Conservation (phyloP, 1,140 invertebrate genomes). For the Drosophila neocordata region DNA sequence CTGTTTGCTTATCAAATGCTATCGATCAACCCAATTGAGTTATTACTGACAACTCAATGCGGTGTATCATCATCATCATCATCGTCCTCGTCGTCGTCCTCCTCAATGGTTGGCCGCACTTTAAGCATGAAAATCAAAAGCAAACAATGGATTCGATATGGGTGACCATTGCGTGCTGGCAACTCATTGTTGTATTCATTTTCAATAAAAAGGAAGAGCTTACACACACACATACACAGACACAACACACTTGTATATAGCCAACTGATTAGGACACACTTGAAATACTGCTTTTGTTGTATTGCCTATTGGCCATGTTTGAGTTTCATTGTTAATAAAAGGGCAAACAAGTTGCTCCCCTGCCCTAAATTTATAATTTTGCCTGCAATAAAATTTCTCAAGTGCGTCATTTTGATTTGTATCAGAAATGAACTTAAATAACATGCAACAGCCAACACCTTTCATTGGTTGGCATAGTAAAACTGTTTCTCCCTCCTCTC, state of each 20-base stretch:
- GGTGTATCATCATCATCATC: constrained; percentile 46
- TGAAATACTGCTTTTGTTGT: constrained; percentile 39
- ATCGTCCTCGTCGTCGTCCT: constrained; percentile 25
- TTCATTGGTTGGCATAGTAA: constrained; percentile 5
- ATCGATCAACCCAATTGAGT: constrained; percentile 70
- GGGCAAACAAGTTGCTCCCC: not conserved
- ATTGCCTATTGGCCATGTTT: not conserved
- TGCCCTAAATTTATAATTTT: constrained; percentile 62
- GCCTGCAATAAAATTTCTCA: constrained; percentile 58
- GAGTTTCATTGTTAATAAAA: constrained; percentile 43
- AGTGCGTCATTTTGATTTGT: constrained; percentile 73
- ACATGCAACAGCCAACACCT: constrained; percentile 60
- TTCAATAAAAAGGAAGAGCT: constrained; percentile 54
- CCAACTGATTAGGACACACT: constrained; percentile 63
- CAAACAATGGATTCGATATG: constrained; percentile 56
- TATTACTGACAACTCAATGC: constrained; percentile 73
- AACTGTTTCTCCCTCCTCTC: constrained; percentile 27
- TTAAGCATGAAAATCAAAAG: constrained; percentile 62
- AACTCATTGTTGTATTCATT: constrained; percentile 49
- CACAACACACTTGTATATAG: constrained; percentile 1
- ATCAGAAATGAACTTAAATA: constrained; percentile 60
- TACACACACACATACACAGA: constrained; percentile 21
- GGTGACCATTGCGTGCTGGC: constrained; percentile 61
- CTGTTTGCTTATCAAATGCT: constrained; percentile 49
- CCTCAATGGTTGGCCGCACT: constrained; percentile 34